phyloP scores from a whole-genome alignment of 2,113 vertebrate genomes.

The Sylvilagus bachmani region DNA sequence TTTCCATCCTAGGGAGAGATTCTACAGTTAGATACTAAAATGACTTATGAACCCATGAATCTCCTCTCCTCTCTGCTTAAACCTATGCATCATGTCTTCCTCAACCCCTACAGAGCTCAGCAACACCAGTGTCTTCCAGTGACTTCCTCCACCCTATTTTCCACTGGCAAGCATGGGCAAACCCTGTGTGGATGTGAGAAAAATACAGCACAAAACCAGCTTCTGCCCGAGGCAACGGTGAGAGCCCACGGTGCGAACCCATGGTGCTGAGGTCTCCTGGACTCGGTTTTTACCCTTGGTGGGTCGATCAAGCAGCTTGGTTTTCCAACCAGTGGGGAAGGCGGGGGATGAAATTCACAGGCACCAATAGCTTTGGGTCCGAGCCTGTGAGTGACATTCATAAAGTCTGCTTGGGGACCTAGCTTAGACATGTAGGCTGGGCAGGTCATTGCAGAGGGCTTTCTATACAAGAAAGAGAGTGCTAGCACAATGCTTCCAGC shows the following conservation, averaged over 20 bases:
- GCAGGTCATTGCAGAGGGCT: background rate
- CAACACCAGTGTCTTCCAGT: background rate
- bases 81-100: background rate
- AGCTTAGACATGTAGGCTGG: background rate
- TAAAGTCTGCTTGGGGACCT: background rate
- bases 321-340: background rate
- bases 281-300: background rate
- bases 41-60: conserved; percentile 30
- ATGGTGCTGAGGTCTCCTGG: background rate
- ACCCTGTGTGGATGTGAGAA: background rate
- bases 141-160: conserved; percentile 29
- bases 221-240: background rate
- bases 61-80: background rate
- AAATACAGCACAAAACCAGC: background rate
- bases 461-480: background rate
- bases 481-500: background rate
- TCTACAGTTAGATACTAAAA: conserved; percentile 40
- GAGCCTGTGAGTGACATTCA: background rate
- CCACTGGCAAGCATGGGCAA: conserved; percentile 14
- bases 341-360: background rate
- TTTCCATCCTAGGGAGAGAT: conserved; percentile 29
- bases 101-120: background rate
- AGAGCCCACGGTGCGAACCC: background rate
- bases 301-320: background rate
- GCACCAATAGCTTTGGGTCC: background rate